Conservation (phyloP, 2,888 invertebrate species). For the Tyria jacobaeae region DNA sequence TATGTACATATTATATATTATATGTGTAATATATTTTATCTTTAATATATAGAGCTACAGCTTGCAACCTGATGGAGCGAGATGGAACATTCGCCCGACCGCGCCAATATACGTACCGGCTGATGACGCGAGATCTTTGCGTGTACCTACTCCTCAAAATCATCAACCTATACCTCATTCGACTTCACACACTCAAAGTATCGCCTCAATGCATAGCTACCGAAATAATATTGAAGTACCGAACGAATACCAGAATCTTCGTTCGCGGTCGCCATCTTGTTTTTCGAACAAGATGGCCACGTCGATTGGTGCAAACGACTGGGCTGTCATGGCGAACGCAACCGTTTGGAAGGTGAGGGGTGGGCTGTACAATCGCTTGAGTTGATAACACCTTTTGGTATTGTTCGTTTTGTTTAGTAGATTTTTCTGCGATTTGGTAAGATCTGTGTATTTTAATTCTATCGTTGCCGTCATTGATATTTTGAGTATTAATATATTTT, state of each 20-base stretch:
- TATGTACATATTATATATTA: conserved; percentile 50
- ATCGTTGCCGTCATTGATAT: conserved; percentile 4
- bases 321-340: conserved; percentile 81
- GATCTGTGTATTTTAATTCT: conserved; percentile 60
- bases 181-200: conserved; percentile 83
- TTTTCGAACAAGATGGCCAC: conserved; percentile 85
- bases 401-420: conserved; percentile 44
- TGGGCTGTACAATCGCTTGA: conserved; percentile 73
- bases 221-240: conserved; percentile 82
- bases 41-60: conserved; percentile 79
- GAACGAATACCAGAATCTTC: conserved; percentile 82
- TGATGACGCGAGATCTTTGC: conserved; percentile 73
- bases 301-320: conserved; percentile 82
- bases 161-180: conserved; percentile 83
- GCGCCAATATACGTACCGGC: conserved; percentile 83
- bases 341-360: conserved; percentile 86
- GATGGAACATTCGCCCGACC: conserved; percentile 82
- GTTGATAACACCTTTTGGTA: conserved; percentile 63
- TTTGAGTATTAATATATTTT: background rate
- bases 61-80: conserved; percentile 77
- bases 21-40: conserved; percentile 58
- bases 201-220: conserved; percentile 85
- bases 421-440: conserved; percentile 67
- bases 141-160: conserved; percentile 77
- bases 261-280: conserved; percentile 85